Evolutionary conservation across 2,113 vertebrate genomes (phyloP), one percentile per base, ranked within the genome.

Genomic region (Amblyopsis rosae): DNA sequence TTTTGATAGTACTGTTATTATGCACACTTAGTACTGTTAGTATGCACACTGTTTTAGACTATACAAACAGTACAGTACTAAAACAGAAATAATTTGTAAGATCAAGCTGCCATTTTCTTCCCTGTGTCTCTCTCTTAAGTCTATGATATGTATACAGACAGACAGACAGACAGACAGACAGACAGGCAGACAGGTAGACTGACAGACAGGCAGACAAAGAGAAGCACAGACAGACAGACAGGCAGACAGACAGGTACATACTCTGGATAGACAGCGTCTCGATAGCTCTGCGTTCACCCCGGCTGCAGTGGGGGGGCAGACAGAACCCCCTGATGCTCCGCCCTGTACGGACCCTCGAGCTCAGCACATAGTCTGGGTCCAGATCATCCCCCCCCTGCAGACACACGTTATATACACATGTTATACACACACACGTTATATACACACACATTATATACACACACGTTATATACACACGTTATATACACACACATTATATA

Each of bases 291-390:
- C 97, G 92, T 84, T 98, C 97, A 51, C 96, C 97, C 0, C 97
- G 94, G 82, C 95, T 98, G 86, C 96, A 98, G 84, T 98, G 97
- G 0, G 97, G 96, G 0, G 97, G 96, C 12, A 98, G 94, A 8
- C 95, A 96, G 89, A 97, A 97, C 1, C 95, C 95, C 19, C 95
- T 94, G 72, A 98, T 91, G 82, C 97, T 98, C 62, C 97, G 92
- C 16, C 97, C 97, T 0, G 97, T 98, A 83, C 96, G 92, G 60
- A 98, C 97, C 84, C 97, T 92, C 61, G 96, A 97, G 79, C 97
- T 98, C 49, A 98, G 89, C 47, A 98, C 96, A 0, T 98, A 98
- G 84, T 95, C 94, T 57, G 96, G 94, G 73, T 98, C 97, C 93
- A 98, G 91, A 79, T 98, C 96, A 41, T 98, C 97, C 69, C 97